Percentiles rank a stretch among this genome's conserved stretches.
phyloP scores from a whole-genome alignment of 2,113 vertebrate species.

The Halichoerus grypus region DNA sequence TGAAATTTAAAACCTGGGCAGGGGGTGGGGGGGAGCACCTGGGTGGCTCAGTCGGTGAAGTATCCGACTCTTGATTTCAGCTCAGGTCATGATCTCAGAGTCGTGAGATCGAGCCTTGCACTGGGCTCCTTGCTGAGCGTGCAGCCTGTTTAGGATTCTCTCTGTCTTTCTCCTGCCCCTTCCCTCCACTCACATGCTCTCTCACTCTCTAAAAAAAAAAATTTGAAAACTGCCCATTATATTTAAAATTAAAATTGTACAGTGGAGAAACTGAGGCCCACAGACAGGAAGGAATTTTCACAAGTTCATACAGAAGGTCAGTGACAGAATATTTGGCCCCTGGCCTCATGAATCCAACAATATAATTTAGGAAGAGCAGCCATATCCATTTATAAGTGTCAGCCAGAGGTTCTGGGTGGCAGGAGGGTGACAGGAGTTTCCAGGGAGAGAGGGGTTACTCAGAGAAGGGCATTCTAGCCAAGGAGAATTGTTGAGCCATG shows the following conservation, averaged over 20 bases:
- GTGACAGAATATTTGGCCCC: not conserved
- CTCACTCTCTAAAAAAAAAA: not conserved
- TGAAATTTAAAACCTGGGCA: not conserved
- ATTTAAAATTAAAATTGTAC: not conserved
- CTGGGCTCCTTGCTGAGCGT: not conserved
- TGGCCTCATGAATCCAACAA: not conserved
- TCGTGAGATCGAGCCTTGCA: rapidly evolving
- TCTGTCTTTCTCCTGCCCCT: not conserved
- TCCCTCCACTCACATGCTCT: not conserved
- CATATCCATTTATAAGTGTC: too few species aligned
- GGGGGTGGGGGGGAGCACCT: not conserved
- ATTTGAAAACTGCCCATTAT: not conserved
- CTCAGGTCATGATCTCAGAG: not conserved
- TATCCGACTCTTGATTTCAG: not conserved
- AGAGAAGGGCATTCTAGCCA: not conserved
- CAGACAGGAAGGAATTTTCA: not conserved
- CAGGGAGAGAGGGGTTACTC: not conserved
- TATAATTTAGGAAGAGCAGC: not conserved
- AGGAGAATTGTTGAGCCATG: constrained; percentile 6
- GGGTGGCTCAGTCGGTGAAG: not conserved
- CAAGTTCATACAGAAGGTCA: not conserved
- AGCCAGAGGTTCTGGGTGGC: not conserved
- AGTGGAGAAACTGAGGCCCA: not conserved
- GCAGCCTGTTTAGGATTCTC: not conserved
- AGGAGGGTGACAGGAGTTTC: not conserved